Evolutionary conservation across 2,113 vertebrate species (phyloP).

Genomic region (Oreocharis arfaki): DNA sequence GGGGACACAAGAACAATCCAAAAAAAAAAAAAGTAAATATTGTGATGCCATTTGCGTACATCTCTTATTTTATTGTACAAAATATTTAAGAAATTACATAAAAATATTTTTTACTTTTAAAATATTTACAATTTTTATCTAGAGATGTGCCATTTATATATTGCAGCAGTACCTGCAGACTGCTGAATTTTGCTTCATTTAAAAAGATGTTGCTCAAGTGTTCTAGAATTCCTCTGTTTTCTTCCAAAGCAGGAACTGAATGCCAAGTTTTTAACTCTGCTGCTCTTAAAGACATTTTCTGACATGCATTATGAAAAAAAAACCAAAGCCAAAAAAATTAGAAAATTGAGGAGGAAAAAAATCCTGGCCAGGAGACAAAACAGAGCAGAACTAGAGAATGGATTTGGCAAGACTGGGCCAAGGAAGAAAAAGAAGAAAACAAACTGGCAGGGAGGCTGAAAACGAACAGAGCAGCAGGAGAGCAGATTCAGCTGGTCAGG

Average conservation of each 20-base stretch:
- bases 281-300: neutral
- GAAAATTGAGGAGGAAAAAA: neutral
- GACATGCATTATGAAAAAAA: neutral
- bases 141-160: neutral
- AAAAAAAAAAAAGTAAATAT: neutral
- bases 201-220: neutral
- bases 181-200: neutral
- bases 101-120: neutral
- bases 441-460: neutral
- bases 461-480: neutral
- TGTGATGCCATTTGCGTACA: neutral
- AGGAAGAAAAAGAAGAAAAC: neutral
- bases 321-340: neutral
- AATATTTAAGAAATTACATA: neutral
- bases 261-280: constrained; percentile 3
- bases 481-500: neutral
- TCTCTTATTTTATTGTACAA: neutral
- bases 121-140: neutral
- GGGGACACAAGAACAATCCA: neutral
- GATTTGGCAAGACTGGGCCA: neutral
- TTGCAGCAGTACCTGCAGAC: neutral
- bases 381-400: neutral
- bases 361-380: neutral
- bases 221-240: neutral
- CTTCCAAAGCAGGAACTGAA: neutral